Conservation (phyloP, 2,888 invertebrate species). For the Oscheius sp. region DNA sequence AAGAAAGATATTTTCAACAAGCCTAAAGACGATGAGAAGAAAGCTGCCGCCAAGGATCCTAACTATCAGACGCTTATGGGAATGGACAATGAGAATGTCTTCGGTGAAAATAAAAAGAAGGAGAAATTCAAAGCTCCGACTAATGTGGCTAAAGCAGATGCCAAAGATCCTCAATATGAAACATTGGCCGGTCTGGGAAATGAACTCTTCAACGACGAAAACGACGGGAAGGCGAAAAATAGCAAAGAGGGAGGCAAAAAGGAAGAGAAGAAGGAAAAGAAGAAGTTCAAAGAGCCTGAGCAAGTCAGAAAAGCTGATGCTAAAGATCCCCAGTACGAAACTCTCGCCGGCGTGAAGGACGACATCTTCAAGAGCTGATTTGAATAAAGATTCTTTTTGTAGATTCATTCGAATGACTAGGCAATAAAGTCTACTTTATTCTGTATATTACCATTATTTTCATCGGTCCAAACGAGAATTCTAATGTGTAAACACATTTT, state of each 20-base stretch:
- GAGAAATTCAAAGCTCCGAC: constrained; percentile 50
- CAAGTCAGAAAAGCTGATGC: constrained; percentile 41
- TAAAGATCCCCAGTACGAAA: constrained; percentile 55
- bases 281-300: constrained; percentile 50
- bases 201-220: constrained; percentile 43
- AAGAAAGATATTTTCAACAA: constrained; percentile 42
- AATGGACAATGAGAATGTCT: constrained; percentile 35
- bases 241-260: constrained; percentile 27
- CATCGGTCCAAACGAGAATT: no score
- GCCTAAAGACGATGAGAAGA: constrained; percentile 41
- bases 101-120: constrained; percentile 49
- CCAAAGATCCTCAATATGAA: constrained; percentile 55
- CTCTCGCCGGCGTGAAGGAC: constrained; percentile 48
- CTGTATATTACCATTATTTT: no score
- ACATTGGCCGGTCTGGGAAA: constrained; percentile 46
- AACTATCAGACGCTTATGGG: constrained; percentile 39
- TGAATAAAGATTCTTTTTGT: neutral
- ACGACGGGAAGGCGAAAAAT: constrained; percentile 39
- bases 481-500: no score
- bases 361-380: constrained; percentile 43
- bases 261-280: constrained; percentile 43
- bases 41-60: constrained; percentile 48
- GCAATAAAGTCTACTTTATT: no score
- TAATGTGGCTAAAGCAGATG: constrained; percentile 47
- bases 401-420: no score